Evolutionary conservation across 2,797 vertebrate species (phyloP).

Genomic region (Phrynocephalus vlangalii): DNA sequence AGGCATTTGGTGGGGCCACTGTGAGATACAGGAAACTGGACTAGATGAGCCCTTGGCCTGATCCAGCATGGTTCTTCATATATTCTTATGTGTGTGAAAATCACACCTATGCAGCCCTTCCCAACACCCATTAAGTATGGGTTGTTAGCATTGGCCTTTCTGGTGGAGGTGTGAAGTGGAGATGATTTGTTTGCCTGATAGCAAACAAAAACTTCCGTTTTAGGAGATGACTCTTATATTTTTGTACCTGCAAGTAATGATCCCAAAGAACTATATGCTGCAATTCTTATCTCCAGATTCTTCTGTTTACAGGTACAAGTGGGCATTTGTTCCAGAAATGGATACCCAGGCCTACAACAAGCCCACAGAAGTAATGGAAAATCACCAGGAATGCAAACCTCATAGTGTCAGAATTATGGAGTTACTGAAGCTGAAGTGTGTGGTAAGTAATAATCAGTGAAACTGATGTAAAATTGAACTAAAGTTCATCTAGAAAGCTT

Average conservation of each 20-base stretch:
- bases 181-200: not conserved
- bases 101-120: too few species aligned
- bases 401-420: slow-evolving; percentile 88
- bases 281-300: not conserved
- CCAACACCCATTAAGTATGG: too few species aligned
- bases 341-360: slow-evolving; percentile 82
- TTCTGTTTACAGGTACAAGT: slow-evolving; percentile 87
- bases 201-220: not conserved
- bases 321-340: slow-evolving; percentile 98
- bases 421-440: slow-evolving; percentile 84
- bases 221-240: not conserved
- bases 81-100: too few species aligned
- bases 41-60: too few species aligned
- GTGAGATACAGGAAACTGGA: too few species aligned
- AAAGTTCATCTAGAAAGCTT: not conserved
- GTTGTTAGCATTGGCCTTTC: too few species aligned
- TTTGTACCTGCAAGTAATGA: not conserved
- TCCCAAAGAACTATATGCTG: not conserved
- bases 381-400: slow-evolving; percentile 88
- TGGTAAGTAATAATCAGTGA: slow-evolving; percentile 77
- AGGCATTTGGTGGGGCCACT: too few species aligned
- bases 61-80: too few species aligned
- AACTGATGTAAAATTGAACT: not conserved
- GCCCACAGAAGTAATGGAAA: slow-evolving; percentile 83
- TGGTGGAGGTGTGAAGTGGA: too few species aligned